Evolutionary conservation across 2,113 vertebrate genomes (phyloP).

Genomic region (Protobothrops mucrosquamatus): DNA sequence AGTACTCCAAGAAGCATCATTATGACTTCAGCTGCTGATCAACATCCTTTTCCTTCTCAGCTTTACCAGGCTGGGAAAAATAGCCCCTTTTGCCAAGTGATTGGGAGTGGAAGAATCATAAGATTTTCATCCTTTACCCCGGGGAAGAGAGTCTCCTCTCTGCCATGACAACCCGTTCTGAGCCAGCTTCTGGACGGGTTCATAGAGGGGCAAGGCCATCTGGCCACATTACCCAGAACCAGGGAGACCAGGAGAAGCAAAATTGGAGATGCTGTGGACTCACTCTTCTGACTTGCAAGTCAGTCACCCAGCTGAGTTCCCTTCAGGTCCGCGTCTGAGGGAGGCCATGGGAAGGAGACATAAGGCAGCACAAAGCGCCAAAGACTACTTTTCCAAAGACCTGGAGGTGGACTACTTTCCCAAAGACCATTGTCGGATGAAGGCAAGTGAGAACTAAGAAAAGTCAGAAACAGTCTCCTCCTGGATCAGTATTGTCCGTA

Average conservation of each 20-base stretch:
- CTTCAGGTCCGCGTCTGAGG: neutral
- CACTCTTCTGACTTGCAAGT: neutral
- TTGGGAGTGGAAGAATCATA: neutral
- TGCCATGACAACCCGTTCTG: neutral
- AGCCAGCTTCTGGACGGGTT: conserved; percentile 8
- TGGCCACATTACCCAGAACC: neutral
- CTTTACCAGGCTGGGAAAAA: neutral
- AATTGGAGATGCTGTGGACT: neutral
- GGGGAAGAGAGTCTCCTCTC: neutral
- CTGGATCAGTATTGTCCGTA: neutral
- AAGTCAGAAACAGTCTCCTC: neutral
- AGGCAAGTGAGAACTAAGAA: conserved; percentile 14
- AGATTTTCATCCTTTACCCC: neutral
- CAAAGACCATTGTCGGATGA: neutral
- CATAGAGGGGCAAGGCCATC: neutral
- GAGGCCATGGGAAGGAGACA: neutral
- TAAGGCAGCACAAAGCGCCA: neutral
- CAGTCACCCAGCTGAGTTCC: neutral
- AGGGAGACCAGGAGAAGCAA: neutral
- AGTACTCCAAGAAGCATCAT: neutral
- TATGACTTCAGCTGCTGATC: conserved; percentile 9
- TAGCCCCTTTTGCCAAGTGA: neutral
- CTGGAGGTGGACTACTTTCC: neutral
- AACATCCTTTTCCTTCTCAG: neutral
- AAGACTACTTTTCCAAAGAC: neutral